A percentile compares a stretch with the other conserved stretches of the same genome.
Evolutionary conservation across 2,888 invertebrate genomes (phyloP).

Genomic region (Pristionchus mayeri): DNA sequence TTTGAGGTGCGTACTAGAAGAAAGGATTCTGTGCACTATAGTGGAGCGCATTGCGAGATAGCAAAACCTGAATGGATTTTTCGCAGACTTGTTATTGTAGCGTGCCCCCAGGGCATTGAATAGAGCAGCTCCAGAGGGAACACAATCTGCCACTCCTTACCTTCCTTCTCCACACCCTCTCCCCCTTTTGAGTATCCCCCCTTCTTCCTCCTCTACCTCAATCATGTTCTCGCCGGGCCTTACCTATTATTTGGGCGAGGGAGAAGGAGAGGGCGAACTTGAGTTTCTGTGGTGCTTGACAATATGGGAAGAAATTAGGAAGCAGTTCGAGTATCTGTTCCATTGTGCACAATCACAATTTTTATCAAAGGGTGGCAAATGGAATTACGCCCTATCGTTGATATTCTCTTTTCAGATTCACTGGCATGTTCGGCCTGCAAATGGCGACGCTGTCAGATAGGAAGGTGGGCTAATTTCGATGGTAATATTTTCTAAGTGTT

Average conservation of each 20-base stretch:
- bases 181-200: neutral
- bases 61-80: neutral
- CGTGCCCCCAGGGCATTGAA: neutral
- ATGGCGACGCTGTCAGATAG: slow-evolving; percentile 72
- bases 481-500: too few species aligned
- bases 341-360: too few species aligned
- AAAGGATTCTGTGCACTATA: too few species aligned
- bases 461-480: too few species aligned
- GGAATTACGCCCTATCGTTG: too few species aligned
- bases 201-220: too few species aligned
- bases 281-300: too few species aligned
- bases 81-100: neutral
- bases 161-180: neutral
- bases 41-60: neutral
- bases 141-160: neutral
- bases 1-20: too few species aligned
- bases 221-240: too few species aligned
- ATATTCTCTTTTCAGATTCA: slow-evolving; percentile 55
- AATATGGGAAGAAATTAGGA: too few species aligned
- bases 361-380: too few species aligned
- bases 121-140: neutral
- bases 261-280: neutral
- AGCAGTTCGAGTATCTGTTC: too few species aligned
- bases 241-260: neutral
- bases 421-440: slow-evolving; percentile 75